A percentile compares a stretch with the other conserved stretches of the same genome.
Conservation (phyloP, 1,140 invertebrate species). For the Drosophila oshimai region DNA sequence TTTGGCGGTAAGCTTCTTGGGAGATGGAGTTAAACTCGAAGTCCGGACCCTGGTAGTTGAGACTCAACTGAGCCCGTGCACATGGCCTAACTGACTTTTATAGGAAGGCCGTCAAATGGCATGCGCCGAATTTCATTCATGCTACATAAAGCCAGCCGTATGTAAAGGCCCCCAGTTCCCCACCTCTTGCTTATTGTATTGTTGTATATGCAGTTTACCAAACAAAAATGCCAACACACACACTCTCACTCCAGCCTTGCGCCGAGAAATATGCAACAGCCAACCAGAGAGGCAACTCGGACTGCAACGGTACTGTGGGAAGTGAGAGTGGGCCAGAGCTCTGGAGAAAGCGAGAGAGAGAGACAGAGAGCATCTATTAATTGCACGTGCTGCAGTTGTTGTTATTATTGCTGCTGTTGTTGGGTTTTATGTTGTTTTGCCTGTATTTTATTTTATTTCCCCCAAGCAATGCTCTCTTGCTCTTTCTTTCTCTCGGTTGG, state of each 20-base stretch:
- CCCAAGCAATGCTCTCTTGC: constrained; percentile 27
- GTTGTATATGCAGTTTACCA: constrained; percentile 80
- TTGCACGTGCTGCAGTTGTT: constrained; percentile 63
- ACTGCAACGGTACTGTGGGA: constrained; percentile 16
- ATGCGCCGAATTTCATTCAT: constrained; percentile 72
- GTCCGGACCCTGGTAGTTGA: constrained; percentile 73
- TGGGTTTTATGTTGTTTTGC: constrained; percentile 74
- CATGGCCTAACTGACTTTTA: constrained; percentile 79
- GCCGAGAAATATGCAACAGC: constrained; percentile 69
- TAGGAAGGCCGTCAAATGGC: constrained; percentile 73
- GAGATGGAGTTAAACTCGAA: constrained; percentile 52
- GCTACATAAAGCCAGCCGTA: constrained; percentile 41
- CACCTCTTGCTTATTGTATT: constrained; percentile 74
- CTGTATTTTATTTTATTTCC: constrained; percentile 80
- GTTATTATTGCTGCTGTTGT: constrained; percentile 56
- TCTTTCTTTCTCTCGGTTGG: constrained; percentile 18
- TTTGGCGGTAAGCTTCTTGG: constrained; percentile 7
- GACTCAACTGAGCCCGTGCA: constrained; percentile 72
- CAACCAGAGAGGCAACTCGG: constrained; percentile 52
- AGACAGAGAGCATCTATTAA: constrained; percentile 36
- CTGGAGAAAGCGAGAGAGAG: neutral
- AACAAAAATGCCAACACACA: constrained; percentile 78
- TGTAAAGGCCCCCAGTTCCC: constrained; percentile 39
- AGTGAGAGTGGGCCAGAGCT: neutral
- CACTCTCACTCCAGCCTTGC: constrained; percentile 41